Percentiles rank a stretch among this genome's conserved stretches.
Evolutionary conservation across 2,888 invertebrate species (phyloP).

Genomic region (Acanthosepion lycidas): DNA sequence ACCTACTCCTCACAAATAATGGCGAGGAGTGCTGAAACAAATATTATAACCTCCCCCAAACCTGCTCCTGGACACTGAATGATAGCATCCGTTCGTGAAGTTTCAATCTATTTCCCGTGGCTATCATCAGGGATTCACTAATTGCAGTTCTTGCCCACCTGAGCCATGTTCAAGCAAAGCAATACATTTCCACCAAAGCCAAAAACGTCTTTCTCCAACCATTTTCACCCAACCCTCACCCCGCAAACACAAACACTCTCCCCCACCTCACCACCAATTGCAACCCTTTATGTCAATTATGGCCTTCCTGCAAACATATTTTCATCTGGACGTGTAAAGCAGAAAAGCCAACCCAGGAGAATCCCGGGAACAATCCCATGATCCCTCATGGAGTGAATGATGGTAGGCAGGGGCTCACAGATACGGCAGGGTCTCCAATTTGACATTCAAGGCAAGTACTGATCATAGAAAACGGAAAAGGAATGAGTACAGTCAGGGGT

Average conservation of each 20-base stretch:
- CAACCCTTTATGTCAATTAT: neutral
- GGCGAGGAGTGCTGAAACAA: neutral
- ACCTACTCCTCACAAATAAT: too few relatives aligned
- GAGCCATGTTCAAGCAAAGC: neutral
- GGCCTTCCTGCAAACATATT: neutral
- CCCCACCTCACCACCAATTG: neutral
- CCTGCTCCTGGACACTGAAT: neutral
- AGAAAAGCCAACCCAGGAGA: neutral
- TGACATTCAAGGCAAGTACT: neutral
- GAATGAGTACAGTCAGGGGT: neutral
- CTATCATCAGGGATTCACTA: conserved; percentile 33
- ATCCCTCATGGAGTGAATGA: neutral
- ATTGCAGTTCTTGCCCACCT: neutral
- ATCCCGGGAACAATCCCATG: neutral
- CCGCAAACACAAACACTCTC: neutral
- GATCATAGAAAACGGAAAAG: neutral
- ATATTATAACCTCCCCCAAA: neutral
- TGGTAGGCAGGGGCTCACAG: neutral
- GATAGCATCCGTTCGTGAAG: neutral
- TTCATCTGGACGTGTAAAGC: neutral
- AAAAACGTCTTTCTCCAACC: neutral
- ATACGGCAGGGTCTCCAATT: neutral
- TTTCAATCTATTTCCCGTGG: neutral
- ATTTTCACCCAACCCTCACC: neutral
- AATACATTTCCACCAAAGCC: neutral